Evolutionary conservation across 1,140 invertebrate species (phyloP).

Genomic region (Bombus breviceps): DNA sequence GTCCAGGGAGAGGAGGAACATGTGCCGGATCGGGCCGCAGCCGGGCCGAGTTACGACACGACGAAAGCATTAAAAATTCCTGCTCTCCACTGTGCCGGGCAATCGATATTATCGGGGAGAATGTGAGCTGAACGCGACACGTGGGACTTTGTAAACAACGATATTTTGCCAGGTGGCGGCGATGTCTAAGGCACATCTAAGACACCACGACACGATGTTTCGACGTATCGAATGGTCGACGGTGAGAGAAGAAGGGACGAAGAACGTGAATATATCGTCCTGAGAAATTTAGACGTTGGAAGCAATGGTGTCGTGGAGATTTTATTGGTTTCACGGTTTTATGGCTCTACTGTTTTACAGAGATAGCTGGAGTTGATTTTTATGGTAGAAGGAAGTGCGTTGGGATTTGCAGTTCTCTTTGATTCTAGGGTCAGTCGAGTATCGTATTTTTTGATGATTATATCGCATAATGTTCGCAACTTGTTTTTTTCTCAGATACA

Average conservation of each 20-base stretch:
- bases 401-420: background rate
- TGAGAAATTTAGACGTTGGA: background rate
- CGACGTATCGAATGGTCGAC: background rate
- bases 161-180: background rate
- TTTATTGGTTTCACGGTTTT: background rate
- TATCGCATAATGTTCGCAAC: too few species aligned
- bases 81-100: background rate
- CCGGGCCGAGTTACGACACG: slow-evolving; percentile 24
- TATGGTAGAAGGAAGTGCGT: background rate
- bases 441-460: too few species aligned
- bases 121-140: background rate
- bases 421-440: background rate
- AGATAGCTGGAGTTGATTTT: background rate
- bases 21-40: background rate
- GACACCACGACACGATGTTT: background rate
- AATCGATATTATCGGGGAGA: slow-evolving; percentile 49
- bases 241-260: background rate
- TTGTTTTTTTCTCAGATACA: background rate
- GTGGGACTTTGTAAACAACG: slow-evolving; percentile 43
- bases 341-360: background rate
- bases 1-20: background rate
- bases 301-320: background rate
- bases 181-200: too few species aligned
- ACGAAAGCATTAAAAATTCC: slow-evolving; percentile 46
- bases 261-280: background rate